Percentiles rank a stretch among this genome's conserved stretches.
Evolutionary conservation across 2,113 vertebrate genomes (phyloP).

Genomic region (Equus quagga): DNA sequence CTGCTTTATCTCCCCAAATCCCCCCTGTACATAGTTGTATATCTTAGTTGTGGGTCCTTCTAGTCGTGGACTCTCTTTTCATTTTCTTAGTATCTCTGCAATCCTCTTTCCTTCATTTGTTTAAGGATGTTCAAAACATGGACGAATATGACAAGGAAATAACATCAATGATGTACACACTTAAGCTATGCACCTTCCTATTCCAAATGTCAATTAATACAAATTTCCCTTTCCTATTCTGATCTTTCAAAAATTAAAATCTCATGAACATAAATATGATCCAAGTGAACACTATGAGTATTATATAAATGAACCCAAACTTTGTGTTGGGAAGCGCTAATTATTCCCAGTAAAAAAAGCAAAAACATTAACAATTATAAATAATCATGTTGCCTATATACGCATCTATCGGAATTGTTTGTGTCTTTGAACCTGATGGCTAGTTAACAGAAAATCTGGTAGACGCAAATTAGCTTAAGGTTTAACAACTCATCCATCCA

Average conservation of each 20-base stretch:
- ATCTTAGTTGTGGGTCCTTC: too few species aligned
- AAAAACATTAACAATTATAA: slow-evolving; percentile 10
- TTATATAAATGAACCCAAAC: not conserved
- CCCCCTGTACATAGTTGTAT: too few species aligned
- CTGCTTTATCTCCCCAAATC: too few species aligned
- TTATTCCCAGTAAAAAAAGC: not conserved
- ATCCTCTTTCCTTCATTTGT: not conserved
- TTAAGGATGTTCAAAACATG: not conserved
- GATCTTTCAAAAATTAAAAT: slow-evolving; percentile 43
- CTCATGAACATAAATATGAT: not conserved
- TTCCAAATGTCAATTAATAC: not conserved
- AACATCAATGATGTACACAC: not conserved
- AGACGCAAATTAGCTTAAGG: not conserved
- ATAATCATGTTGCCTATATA: not conserved
- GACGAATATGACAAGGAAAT: not conserved
- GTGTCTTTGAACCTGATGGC: not conserved
- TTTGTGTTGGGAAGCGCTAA: not conserved
- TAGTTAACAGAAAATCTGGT: slow-evolving; percentile 22
- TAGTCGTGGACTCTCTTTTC: not conserved
- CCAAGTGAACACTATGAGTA: not conserved
- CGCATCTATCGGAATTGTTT: not conserved
- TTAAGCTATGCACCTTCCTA: not conserved
- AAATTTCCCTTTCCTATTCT: not conserved
- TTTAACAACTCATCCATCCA: not conserved
- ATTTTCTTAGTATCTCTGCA: not conserved